Evolutionary conservation across 1,140 invertebrate genomes (phyloP).

Genomic region (Drosophila nikananu): DNA sequence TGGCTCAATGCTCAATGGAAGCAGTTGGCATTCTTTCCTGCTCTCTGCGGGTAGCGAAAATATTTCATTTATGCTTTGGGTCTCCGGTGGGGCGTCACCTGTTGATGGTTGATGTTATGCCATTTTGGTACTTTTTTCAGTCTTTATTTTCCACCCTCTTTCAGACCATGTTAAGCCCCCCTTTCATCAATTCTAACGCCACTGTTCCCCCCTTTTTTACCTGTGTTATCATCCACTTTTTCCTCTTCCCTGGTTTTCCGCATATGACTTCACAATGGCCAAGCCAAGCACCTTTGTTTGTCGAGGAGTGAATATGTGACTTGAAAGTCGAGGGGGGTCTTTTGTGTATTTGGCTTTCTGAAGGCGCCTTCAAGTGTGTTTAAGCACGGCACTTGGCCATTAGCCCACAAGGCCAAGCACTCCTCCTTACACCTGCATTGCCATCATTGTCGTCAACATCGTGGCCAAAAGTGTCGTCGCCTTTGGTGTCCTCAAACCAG

Average conservation of each 20-base stretch:
- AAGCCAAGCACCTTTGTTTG: conserved; percentile 48
- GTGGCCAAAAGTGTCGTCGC: conserved; percentile 58
- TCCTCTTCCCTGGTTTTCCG: background rate
- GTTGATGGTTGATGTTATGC: conserved; percentile 29
- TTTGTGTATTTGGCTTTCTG: conserved; percentile 54
- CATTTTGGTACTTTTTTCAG: conserved; percentile 1
- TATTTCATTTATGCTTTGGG: conserved; percentile 35
- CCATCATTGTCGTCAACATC: conserved; percentile 26
- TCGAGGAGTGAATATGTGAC: conserved; percentile 15
- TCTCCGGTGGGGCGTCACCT: conserved; percentile 30
- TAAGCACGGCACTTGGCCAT: conserved; percentile 73
- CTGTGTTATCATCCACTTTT: background rate
- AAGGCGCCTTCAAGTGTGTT: conserved; percentile 59
- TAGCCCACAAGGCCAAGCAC: conserved; percentile 37
- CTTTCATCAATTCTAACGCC: background rate
- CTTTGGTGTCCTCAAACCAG: conserved; percentile 39
- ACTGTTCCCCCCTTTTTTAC: background rate
- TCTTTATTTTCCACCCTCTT: background rate
- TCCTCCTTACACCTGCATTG: conserved; percentile 14
- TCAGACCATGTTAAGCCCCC: background rate
- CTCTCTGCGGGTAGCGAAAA: conserved; percentile 7
- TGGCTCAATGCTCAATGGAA: conserved; percentile 8
- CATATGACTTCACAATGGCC: conserved; percentile 44
- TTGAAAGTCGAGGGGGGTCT: conserved; percentile 25
- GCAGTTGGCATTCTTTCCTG: conserved; percentile 11